These are phyloP conservation scores for Drosophila pruinosa DNA, from an alignment of 1,140 invertebrate species.

Conservation along the genomic window DNA sequence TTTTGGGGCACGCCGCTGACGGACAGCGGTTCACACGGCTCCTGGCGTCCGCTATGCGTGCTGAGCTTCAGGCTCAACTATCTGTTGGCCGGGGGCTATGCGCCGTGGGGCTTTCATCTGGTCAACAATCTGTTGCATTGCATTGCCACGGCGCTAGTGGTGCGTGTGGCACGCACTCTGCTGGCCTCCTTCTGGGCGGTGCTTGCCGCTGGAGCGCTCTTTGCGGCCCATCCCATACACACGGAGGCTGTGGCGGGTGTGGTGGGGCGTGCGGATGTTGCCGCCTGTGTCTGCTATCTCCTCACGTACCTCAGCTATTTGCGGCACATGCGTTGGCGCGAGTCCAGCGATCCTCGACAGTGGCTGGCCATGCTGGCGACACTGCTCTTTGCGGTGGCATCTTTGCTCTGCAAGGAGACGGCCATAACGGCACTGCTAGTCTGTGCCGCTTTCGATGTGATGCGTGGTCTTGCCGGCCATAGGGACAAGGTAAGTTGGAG, in stretches of 20 bases:
- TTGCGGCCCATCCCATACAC: conserved; percentile 98
- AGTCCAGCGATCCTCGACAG: conserved; percentile 84
- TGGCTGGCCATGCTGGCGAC: conserved; percentile 84
- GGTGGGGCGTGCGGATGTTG: conserved; percentile 96
- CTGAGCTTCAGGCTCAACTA: conserved; percentile 97
- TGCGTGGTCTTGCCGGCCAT: conserved; percentile 83
- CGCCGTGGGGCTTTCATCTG: conserved; percentile 95
- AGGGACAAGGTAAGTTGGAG: conserved; percentile 64
- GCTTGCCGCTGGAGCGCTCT: conserved; percentile 92
- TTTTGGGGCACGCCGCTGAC: conserved; percentile 96
- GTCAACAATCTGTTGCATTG: conserved; percentile 94
- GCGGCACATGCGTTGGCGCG: conserved; percentile 86
- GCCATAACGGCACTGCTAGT: conserved; percentile 95
- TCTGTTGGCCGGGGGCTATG: conserved; percentile 92
- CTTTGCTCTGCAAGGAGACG: conserved; percentile 95
- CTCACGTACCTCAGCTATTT: conserved; percentile 92
- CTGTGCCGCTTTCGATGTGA: conserved; percentile 90
- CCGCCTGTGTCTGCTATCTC: conserved; percentile 95
- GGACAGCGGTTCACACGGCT: conserved; percentile 95
- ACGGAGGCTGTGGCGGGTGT: conserved; percentile 98
- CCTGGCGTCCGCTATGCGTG: conserved; percentile 95
- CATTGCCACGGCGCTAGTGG: conserved; percentile 90
- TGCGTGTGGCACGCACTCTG: conserved; percentile 87
- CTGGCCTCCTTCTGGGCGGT: conserved; percentile 87
- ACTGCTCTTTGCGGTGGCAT: conserved; percentile 86